Base-by-base conservation (phyloP, 2,888 invertebrate genomes). In the Polymixis flavicincta region DNA sequence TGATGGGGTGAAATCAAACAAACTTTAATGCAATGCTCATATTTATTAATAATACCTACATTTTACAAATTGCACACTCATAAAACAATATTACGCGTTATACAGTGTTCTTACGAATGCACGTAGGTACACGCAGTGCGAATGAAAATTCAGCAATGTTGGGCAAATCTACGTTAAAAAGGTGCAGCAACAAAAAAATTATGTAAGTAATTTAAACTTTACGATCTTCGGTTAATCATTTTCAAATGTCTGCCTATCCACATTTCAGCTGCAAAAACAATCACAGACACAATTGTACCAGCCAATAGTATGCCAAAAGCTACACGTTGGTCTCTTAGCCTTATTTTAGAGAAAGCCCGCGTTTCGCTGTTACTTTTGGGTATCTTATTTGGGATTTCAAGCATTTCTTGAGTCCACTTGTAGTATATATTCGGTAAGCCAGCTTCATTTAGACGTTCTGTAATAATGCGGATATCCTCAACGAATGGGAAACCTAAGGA, bases 391-490 rank as follows among this genome's bases (percentile, higher is more conserved):
- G 86, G 76, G 0, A 92, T 71, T 6, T 84, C 84, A 7, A 92
- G 84, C 9, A 90, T 87, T 54, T 85, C 82, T 14, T 87, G 85
- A 0, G 93, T 92, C 93, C 92, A 93, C 13, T 75, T 83, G 82
- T 93, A 92, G 85, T 94, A 94, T 50, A 83, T 87, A 0, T 80
- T 61, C 0, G 93, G 92, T 5, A 94, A 80, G 0, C 94, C 94
- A 0, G 93, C 90, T 87, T 93, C 93, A 13, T 88, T 71, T 0
- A 93, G 73, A 2, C 87, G 90, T 80, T 89, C 86, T 74, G 92
- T 88, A 66, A 92, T 90, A 17, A 71, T n/a, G 50, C 82, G 81
- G 1, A 93, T 65, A 61, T 3, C 22, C 28, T 11, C 32, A 60
- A 32, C 42, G 5, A 54, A 13, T 28, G 11, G 5, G 19, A 19